Evolutionary conservation across 2,888 invertebrate species (phyloP).

Genomic region (Flexamia atlantica): DNA sequence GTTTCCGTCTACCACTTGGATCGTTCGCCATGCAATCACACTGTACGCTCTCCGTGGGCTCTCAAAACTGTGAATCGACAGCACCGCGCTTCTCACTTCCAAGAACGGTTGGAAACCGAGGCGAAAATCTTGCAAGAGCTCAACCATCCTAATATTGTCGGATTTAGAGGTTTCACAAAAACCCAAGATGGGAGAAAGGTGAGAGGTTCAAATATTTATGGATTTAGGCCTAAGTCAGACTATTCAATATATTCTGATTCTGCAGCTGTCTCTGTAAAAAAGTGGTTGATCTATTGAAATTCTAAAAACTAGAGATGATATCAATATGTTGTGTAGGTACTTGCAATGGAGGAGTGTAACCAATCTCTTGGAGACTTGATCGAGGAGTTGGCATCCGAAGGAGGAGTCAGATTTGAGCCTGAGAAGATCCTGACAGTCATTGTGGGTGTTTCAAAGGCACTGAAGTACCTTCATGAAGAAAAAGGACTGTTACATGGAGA

Average conservation of each 20-base stretch:
- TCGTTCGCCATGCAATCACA: constrained; percentile 79
- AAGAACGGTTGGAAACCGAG: constrained; percentile 82
- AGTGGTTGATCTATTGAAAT: no score
- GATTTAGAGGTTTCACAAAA: constrained; percentile 81
- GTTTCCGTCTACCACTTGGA: constrained; percentile 87
- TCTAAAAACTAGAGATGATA: no score
- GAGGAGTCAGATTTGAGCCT: constrained; percentile 78
- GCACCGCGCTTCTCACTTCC: constrained; percentile 74
- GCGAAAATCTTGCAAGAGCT: constrained; percentile 83
- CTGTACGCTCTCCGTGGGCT: constrained; percentile 86
- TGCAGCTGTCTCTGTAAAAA: no score
- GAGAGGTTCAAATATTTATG: neutral
- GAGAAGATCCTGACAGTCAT: constrained; percentile 82
- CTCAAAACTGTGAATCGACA: constrained; percentile 84
- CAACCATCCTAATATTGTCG: constrained; percentile 90
- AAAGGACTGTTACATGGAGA: constrained; percentile 88
- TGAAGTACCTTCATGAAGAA: constrained; percentile 87
- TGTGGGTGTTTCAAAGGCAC: constrained; percentile 82
- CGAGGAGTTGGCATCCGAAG: constrained; percentile 77
- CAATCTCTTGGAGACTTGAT: constrained; percentile 86
- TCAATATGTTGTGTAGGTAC: no score
- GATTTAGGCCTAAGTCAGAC: neutral
- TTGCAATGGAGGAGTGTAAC: constrained; percentile 89
- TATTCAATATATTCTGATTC: no score
- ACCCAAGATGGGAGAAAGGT: constrained; percentile 76